A percentile compares a stretch with the other conserved stretches of the same genome.
These are phyloP conservation scores for Halocynthia aurantium DNA, from an alignment of 23 tunicate species.

Conservation along the genomic window DNA sequence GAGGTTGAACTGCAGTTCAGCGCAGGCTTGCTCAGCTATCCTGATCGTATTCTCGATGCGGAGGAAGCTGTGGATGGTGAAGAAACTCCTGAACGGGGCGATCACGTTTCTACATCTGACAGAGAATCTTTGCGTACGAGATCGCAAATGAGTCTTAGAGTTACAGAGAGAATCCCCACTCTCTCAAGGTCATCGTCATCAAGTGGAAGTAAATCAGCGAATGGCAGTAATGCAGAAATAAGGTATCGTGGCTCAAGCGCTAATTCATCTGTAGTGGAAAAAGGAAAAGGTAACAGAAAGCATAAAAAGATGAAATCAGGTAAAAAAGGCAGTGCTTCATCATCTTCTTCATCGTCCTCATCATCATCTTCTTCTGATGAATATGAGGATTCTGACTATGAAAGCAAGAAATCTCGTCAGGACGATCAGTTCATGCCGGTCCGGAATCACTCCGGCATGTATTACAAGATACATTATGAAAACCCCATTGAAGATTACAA, in stretches of 20 bases:
- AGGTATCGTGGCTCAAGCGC: constrained; percentile 15
- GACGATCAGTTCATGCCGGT: constrained; percentile 57
- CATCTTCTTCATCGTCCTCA: constrained; percentile 6
- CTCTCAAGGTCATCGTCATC: not conserved
- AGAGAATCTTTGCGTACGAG: constrained; percentile 10
- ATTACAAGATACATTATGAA: constrained; percentile 61
- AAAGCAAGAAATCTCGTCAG: not conserved
- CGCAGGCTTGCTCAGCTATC: constrained; percentile 72
- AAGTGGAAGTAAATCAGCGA: not conserved
- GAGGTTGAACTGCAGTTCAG: constrained; percentile 95
- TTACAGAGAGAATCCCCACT: not conserved
- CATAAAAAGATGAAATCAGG: not conserved
- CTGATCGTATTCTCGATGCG: constrained; percentile 63
- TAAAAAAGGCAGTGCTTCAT: not conserved
- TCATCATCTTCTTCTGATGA: not conserved
- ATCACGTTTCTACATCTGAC: constrained; percentile 18
- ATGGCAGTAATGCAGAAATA: not conserved
- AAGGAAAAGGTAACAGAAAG: not conserved
- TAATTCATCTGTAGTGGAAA: not conserved
- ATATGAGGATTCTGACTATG: constrained; percentile 17
- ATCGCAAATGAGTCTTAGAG: constrained; percentile 17
- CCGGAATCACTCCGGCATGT: constrained; percentile 67
- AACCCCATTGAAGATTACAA: constrained; percentile 78
- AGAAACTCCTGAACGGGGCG: constrained; percentile 45
- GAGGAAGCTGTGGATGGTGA: constrained; percentile 90